Conservation (phyloP, 2,113 vertebrate species). For the Rhinichthys klamathensis region DNA sequence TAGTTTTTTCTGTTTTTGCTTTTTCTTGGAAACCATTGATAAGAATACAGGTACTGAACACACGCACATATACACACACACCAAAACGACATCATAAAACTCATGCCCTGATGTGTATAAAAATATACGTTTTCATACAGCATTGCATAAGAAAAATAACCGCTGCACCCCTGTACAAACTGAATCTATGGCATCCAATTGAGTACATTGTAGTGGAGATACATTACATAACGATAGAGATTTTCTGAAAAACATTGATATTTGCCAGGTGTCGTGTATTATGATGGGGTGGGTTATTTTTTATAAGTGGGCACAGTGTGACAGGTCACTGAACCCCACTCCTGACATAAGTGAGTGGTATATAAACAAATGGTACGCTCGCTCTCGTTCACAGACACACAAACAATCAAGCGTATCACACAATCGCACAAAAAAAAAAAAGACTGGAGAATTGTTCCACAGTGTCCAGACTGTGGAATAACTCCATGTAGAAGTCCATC, state of each 20-base stretch:
- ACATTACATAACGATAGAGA: conserved; percentile 64
- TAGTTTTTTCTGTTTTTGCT: conserved; percentile 41
- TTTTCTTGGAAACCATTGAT: conserved; percentile 62
- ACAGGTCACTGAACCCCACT: conserved; percentile 49
- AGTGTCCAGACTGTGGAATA: conserved; percentile 44
- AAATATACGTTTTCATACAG: conserved; percentile 82
- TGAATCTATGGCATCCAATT: conserved; percentile 52
- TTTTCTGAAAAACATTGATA: conserved; percentile 65
- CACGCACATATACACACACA: conserved; percentile 54
- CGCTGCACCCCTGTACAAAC: conserved; percentile 54
- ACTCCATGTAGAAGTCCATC: conserved; percentile 41
- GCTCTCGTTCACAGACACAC: conserved; percentile 7
- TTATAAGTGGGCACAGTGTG: conserved; percentile 42
- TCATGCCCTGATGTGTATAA: conserved; percentile 79
- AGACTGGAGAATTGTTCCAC: neutral
- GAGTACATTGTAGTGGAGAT: conserved; percentile 42
- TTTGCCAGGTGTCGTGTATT: conserved; percentile 30
- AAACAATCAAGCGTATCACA: neutral
- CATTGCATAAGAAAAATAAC: conserved; percentile 79
- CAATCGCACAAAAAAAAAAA: neutral
- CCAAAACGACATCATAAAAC: conserved; percentile 66
- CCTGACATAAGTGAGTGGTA: conserved; percentile 38
- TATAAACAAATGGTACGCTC: conserved; percentile 40
- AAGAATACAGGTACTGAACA: conserved; percentile 70
- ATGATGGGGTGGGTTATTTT: conserved; percentile 36